Evolutionary conservation across 2,888 invertebrate genomes (phyloP).

Genomic region (Heteromurus nitidus): DNA sequence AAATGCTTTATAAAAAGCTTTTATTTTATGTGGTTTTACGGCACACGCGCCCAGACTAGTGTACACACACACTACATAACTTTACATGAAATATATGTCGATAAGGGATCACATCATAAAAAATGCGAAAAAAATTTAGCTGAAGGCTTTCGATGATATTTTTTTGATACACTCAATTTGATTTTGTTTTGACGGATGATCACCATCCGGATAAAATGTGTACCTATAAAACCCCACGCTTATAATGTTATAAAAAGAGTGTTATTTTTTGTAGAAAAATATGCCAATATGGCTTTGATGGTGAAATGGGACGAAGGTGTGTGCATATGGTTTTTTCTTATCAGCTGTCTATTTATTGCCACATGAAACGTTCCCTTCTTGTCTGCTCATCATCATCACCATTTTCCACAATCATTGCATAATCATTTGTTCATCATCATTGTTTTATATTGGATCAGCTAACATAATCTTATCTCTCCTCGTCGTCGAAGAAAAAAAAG

Average conservation of each 20-base stretch:
- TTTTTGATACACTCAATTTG: constrained; percentile 41
- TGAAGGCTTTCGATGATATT: no score
- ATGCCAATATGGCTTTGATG: neutral
- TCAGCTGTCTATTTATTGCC: constrained; percentile 45
- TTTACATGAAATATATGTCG: no score
- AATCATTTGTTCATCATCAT: constrained; percentile 33
- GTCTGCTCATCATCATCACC: constrained; percentile 17
- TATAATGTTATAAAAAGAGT: no score
- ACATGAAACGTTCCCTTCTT: constrained; percentile 22
- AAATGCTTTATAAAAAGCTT: no score
- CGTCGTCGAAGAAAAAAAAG: neutral
- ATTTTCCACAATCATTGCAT: constrained; percentile 34
- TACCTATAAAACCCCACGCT: neutral
- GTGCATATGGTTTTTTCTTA: constrained; percentile 16
- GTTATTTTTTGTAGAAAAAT: constrained; percentile 10
- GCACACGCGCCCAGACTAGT: no score
- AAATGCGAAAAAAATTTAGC: no score
- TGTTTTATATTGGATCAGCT: constrained; percentile 53
- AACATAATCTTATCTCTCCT: constrained; percentile 52
- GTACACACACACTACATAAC: no score
- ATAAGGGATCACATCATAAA: no score
- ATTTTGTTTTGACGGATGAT: constrained; percentile 53
- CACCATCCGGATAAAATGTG: neutral
- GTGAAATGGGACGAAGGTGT: constrained; percentile 3
- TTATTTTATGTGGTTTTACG: no score